phyloP scores from a whole-genome alignment of 2,797 vertebrate species.

The Valencia hispanica region DNA sequence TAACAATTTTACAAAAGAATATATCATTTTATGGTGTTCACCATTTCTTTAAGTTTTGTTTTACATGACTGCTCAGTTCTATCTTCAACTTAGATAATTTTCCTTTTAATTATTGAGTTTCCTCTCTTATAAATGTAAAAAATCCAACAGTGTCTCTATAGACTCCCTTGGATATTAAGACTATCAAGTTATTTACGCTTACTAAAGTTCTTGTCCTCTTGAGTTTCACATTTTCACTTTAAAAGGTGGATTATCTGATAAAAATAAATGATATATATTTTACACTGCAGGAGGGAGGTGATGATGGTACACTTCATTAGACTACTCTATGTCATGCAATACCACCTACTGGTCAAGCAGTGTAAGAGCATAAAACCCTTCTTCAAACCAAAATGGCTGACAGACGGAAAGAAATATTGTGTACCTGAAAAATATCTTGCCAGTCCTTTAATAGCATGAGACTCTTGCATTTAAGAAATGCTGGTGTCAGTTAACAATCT shows the following conservation, averaged over 20 bases:
- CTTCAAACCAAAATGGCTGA: neutral
- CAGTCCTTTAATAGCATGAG: neutral
- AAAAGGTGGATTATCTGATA: neutral
- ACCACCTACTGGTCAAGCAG: neutral
- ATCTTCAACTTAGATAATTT: neutral
- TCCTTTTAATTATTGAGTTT: neutral
- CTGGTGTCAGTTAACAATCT: neutral
- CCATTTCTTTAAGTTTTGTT: neutral
- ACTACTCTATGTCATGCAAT: neutral
- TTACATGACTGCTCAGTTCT: neutral
- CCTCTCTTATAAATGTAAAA: neutral
- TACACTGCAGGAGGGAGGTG: neutral
- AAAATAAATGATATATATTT: neutral
- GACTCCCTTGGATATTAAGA: neutral
- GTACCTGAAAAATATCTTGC: neutral
- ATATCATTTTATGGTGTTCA: neutral
- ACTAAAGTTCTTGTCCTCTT: neutral
- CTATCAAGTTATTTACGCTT: too few species aligned
- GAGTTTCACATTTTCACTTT: neutral
- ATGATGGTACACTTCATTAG: neutral
- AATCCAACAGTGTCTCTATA: neutral
- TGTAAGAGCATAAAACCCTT: neutral
- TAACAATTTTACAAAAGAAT: neutral
- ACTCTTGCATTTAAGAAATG: neutral
- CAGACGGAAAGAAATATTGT: neutral